These are phyloP conservation scores for Polietes domitor DNA, from an alignment of 2,888 invertebrate genomes.

Conservation along the genomic window DNA sequence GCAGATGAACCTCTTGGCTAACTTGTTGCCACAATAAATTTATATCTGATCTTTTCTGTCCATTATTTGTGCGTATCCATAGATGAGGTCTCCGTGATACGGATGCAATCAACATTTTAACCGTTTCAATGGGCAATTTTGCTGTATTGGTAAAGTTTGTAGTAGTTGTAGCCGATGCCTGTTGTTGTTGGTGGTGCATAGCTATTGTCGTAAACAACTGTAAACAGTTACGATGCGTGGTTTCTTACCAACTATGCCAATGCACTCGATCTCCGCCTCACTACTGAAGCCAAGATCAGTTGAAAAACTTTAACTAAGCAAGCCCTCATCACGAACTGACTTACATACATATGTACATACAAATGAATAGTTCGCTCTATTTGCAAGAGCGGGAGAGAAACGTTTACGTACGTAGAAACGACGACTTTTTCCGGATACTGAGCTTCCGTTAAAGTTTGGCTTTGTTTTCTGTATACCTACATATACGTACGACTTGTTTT, in stretches of 20 bases:
- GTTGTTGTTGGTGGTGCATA: slow-evolving; percentile 42
- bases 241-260: slow-evolving; percentile 2
- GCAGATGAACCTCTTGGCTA: slow-evolving; percentile 75
- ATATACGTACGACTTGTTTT: slow-evolving; percentile 5
- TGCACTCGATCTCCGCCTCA: slow-evolving; percentile 34
- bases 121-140: slow-evolving; percentile 75
- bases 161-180: slow-evolving; percentile 30
- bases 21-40: slow-evolving; percentile 75
- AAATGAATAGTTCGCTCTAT: slow-evolving; percentile 9
- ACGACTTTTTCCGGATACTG: slow-evolving; percentile 56
- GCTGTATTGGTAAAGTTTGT: slow-evolving; percentile 73
- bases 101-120: slow-evolving; percentile 74
- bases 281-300: slow-evolving; percentile 50
- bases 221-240: slow-evolving; percentile 29
- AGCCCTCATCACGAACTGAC: slow-evolving; percentile 46
- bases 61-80: slow-evolving; percentile 74
- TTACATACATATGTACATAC: neutral
- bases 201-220: slow-evolving; percentile 5
- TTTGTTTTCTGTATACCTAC: slow-evolving; percentile 1
- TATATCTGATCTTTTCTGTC: slow-evolving; percentile 74
- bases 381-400: slow-evolving; percentile 43
- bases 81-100: slow-evolving; percentile 74
- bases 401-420: slow-evolving; percentile 36
- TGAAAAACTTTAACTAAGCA: slow-evolving; percentile 43
- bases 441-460: slow-evolving; percentile 49